phyloP scores from a whole-genome alignment of 2,797 vertebrate species.

The Parauchenoglanis ngamensis region DNA sequence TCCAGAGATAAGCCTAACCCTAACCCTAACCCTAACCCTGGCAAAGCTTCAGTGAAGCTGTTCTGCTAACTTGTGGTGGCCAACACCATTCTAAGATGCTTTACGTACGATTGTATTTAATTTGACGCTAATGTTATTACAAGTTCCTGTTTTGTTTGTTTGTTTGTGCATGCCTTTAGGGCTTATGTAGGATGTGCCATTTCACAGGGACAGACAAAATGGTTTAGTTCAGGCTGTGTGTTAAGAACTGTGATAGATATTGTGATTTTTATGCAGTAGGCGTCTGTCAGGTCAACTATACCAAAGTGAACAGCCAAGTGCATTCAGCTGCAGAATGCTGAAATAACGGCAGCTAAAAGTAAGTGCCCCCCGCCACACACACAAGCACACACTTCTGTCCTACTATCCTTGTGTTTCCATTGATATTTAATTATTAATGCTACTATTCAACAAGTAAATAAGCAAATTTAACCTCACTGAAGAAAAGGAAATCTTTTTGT shows the following conservation, averaged over 20 bases:
- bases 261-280: not conserved
- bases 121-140: too few species aligned
- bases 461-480: not conserved
- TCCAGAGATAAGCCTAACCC: too few species aligned
- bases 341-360: not conserved
- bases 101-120: too few species aligned
- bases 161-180: not conserved
- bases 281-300: not conserved
- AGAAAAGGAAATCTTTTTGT: not conserved
- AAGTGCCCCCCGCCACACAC: not conserved
- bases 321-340: not conserved
- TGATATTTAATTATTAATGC: not conserved
- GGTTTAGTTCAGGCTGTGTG: not conserved
- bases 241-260: not conserved
- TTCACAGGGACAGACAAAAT: not conserved
- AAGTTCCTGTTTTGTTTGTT: too few species aligned
- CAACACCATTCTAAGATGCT: too few species aligned
- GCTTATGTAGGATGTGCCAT: not conserved
- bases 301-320: not conserved
- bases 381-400: not conserved
- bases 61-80: too few species aligned
- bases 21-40: too few species aligned
- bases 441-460: not conserved
- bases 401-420: not conserved
- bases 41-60: too few species aligned